Evolutionary conservation across 1,140 invertebrate genomes (phyloP).

Genomic region (Tribolium castaneum): DNA sequence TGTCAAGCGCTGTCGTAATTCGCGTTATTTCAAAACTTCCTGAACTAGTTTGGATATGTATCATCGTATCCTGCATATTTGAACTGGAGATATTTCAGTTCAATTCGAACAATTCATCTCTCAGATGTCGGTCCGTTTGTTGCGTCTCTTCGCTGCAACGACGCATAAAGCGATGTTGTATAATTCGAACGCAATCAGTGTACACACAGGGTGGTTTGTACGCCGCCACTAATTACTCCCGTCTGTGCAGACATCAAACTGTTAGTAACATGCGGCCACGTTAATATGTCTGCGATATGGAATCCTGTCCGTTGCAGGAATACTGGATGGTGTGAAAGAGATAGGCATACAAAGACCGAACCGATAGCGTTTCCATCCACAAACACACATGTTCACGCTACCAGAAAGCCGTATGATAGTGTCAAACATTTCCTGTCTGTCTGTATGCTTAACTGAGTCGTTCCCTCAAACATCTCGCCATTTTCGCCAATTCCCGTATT

Average conservation of each 20-base stretch:
- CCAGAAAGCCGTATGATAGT: constrained; percentile 29
- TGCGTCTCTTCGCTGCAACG: neutral
- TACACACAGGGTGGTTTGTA: constrained; percentile 25
- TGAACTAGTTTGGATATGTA: neutral
- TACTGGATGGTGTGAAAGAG: constrained; percentile 33
- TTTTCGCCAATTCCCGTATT: constrained; percentile 29
- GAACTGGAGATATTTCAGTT: neutral
- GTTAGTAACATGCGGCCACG: constrained; percentile 25
- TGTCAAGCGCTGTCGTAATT: neutral
- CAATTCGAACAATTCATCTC: constrained; percentile 20
- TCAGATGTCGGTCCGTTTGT: neutral
- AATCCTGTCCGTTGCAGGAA: constrained; percentile 28
- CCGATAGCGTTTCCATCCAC: constrained; percentile 20
- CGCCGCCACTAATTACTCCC: constrained; percentile 38
- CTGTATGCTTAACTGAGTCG: constrained; percentile 23
- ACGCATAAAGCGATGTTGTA: constrained; percentile 11
- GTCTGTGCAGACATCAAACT: constrained; percentile 27
- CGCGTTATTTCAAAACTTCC: neutral
- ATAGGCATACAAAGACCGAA: constrained; percentile 22
- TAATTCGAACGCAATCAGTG: constrained; percentile 37
- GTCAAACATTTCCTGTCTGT: constrained; percentile 31
- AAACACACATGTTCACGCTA: constrained; percentile 24
- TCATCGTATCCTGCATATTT: neutral
- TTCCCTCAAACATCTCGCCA: constrained; percentile 13
- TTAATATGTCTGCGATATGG: constrained; percentile 32